These are phyloP conservation scores for Erythrolamprus reginae DNA, from an alignment of 2,113 vertebrate genomes.

Conservation along the genomic window DNA sequence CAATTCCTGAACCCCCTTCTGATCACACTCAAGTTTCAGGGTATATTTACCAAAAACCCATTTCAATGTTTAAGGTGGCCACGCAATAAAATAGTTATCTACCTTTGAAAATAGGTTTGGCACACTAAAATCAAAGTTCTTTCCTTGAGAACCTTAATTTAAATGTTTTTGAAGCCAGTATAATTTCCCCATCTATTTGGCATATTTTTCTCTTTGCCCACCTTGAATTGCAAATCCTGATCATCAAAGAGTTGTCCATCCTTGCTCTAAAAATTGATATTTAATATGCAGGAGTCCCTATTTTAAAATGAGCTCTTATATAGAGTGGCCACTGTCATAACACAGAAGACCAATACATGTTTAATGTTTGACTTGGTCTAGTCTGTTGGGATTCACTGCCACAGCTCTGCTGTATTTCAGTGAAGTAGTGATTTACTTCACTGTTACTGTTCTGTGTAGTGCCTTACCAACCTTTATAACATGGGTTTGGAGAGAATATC, in stretches of 20 bases:
- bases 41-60: background rate
- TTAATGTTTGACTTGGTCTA: background rate
- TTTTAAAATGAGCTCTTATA: background rate
- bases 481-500: background rate
- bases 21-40: background rate
- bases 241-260: background rate
- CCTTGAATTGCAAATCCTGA: background rate
- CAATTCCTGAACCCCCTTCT: background rate
- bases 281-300: background rate
- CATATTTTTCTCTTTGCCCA: background rate
- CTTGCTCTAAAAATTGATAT: background rate
- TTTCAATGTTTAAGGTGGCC: background rate
- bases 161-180: background rate
- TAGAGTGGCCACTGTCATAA: background rate
- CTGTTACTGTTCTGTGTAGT: background rate
- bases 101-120: background rate
- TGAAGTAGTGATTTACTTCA: conserved; percentile 1
- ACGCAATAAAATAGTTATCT: background rate
- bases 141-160: background rate
- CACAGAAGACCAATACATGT: background rate
- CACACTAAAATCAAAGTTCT: background rate
- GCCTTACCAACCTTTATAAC: background rate
- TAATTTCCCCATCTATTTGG: background rate
- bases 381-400: background rate
- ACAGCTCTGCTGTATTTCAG: background rate